These are phyloP conservation scores for Orthonevra nobilis DNA, from an alignment of 2,888 invertebrate genomes.

Conservation along the genomic window DNA sequence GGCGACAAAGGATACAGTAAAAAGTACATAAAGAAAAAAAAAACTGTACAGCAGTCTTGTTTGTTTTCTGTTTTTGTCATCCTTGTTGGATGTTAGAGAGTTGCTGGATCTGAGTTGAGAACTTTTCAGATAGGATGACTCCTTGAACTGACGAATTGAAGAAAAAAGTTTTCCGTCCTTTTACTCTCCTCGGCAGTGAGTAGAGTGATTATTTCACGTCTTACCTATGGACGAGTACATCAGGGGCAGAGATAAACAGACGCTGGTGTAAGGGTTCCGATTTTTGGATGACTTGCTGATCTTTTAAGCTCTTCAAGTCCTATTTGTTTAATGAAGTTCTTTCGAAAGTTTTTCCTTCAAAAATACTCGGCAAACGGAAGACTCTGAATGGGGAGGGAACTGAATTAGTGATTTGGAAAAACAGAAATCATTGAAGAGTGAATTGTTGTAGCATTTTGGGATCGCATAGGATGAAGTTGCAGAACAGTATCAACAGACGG, in stretches of 20 bases:
- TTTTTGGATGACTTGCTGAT: slow-evolving; percentile 69
- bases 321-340: slow-evolving; percentile 68
- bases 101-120: slow-evolving; percentile 63
- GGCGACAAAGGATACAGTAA: slow-evolving; percentile 48
- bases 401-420: slow-evolving; percentile 53
- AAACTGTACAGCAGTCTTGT: slow-evolving; percentile 46
- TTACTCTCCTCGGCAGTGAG: slow-evolving; percentile 20
- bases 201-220: slow-evolving; percentile 59
- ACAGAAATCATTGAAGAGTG: slow-evolving; percentile 60
- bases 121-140: slow-evolving; percentile 65
- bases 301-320: slow-evolving; percentile 69
- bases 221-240: slow-evolving; percentile 55
- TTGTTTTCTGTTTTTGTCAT: slow-evolving; percentile 70
- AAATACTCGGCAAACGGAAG: slow-evolving; percentile 8
- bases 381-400: slow-evolving; percentile 7
- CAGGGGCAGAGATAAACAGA: slow-evolving; percentile 47
- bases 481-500: slow-evolving; percentile 40
- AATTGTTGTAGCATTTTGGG: slow-evolving; percentile 33
- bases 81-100: slow-evolving; percentile 63
- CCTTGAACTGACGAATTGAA: slow-evolving; percentile 67
- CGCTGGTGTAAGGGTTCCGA: slow-evolving; percentile 47
- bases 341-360: slow-evolving; percentile 48
- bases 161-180: slow-evolving; percentile 47
- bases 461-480: slow-evolving; percentile 40
- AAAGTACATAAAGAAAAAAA: slow-evolving; percentile 23